Conservation (phyloP, 2,113 vertebrate genomes). For the Chionodraco myersi region DNA sequence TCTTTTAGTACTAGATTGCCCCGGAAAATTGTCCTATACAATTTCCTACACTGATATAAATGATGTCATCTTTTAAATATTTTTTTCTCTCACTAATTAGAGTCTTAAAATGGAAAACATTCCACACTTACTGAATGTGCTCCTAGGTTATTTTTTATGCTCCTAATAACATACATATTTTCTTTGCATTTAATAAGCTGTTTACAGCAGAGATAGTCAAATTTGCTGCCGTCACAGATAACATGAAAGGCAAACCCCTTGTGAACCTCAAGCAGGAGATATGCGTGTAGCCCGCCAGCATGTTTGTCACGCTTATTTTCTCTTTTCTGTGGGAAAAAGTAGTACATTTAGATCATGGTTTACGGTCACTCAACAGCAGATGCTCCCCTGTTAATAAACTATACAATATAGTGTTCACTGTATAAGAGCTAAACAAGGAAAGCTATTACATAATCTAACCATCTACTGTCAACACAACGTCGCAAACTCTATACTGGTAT, state of each 20-base stretch:
- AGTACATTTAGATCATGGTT: slow-evolving; percentile 28
- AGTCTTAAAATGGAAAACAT: neutral
- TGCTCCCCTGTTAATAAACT: slow-evolving; percentile 32
- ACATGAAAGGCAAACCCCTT: slow-evolving; percentile 46
- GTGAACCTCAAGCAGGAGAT: slow-evolving; percentile 25
- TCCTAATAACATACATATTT: slow-evolving; percentile 24
- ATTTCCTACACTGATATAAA: neutral
- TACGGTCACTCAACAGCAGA: slow-evolving; percentile 22
- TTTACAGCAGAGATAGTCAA: slow-evolving; percentile 38
- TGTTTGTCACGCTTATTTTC: slow-evolving; percentile 30
- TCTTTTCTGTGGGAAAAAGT: slow-evolving; percentile 14
- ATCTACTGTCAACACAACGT: slow-evolving; percentile 1
- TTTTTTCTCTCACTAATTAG: neutral
- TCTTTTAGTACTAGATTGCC: neutral
- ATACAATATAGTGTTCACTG: neutral
- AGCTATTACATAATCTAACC: slow-evolving; percentile 3
- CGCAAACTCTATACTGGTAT: neutral
- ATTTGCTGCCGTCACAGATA: slow-evolving; percentile 27
- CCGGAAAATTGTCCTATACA: neutral
- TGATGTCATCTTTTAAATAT: neutral
- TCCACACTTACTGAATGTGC: neutral
- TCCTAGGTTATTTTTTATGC: neutral
- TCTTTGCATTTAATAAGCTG: slow-evolving; percentile 16
- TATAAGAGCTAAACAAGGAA: slow-evolving; percentile 3
- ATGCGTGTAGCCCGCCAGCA: slow-evolving; percentile 16